A percentile compares a stretch with the other conserved stretches of the same genome.
phyloP scores from a whole-genome alignment of 2,888 invertebrate genomes.

The Leptothorax acervorum region DNA sequence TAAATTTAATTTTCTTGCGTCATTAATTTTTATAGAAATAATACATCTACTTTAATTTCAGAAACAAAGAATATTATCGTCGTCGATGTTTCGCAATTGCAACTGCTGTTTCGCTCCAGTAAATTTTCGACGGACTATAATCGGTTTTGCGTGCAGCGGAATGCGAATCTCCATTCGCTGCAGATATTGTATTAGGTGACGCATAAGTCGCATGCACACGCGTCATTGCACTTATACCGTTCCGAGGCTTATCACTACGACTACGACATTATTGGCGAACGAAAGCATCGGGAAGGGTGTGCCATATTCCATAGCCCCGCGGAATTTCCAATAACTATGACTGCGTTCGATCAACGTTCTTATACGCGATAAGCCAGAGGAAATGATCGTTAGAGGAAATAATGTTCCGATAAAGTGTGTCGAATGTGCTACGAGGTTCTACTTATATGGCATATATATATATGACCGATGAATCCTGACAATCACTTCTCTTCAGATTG shows the following conservation, averaged over 20 bases:
- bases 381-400: slow-evolving; percentile 25
- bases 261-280: slow-evolving; percentile 44
- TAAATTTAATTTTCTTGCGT: not conserved
- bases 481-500: not conserved
- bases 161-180: not conserved
- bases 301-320: slow-evolving; percentile 30
- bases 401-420: slow-evolving; percentile 18
- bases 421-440: not conserved
- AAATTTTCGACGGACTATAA: slow-evolving; percentile 28
- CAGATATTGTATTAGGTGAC: slow-evolving; percentile 31
- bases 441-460: not conserved
- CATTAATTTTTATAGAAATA: not conserved
- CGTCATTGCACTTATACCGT: slow-evolving; percentile 31
- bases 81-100: not conserved
- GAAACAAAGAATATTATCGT: not conserved
- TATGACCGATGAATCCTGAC: not conserved
- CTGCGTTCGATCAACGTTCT: slow-evolving; percentile 13
- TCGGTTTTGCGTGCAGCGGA: not conserved
- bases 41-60: not conserved
- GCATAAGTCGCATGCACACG: slow-evolving; percentile 25
- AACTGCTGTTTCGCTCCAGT: not conserved
- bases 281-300: slow-evolving; percentile 40
- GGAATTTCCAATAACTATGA: slow-evolving; percentile 43
- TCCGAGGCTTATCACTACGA: slow-evolving; percentile 35
- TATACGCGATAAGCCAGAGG: not conserved